Conservation (phyloP, 2,113 vertebrate genomes). For the Nothoprocta perdicaria region DNA sequence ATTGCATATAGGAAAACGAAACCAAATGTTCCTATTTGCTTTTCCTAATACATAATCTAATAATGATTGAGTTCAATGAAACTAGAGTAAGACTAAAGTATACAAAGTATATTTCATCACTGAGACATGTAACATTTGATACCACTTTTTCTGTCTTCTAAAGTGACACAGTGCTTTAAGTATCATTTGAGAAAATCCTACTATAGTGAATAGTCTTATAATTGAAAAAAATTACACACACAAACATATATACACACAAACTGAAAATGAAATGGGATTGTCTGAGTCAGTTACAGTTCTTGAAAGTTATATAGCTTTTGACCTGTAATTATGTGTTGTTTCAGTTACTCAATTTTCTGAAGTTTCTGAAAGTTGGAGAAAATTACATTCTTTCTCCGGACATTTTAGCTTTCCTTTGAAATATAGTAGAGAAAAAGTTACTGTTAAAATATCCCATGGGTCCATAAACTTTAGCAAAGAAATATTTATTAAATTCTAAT, state of each 20-base stretch:
- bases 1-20: neutral
- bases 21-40: fast-evolving
- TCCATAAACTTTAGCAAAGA: neutral
- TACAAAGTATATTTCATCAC: neutral
- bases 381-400: neutral
- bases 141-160: neutral
- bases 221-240: neutral
- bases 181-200: neutral
- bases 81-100: neutral
- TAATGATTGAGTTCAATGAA: neutral
- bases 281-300: neutral
- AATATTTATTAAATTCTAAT: neutral
- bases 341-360: neutral
- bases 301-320: neutral
- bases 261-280: neutral
- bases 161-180: neutral
- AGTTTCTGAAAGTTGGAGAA: neutral
- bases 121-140: neutral
- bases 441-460: neutral
- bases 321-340: neutral
- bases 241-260: neutral
- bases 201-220: neutral
- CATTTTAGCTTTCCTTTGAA: neutral
- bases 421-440: neutral
- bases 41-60: neutral